Base-by-base conservation (phyloP, 1,140 invertebrate species). In the Dolichoris vasculosae region DNA sequence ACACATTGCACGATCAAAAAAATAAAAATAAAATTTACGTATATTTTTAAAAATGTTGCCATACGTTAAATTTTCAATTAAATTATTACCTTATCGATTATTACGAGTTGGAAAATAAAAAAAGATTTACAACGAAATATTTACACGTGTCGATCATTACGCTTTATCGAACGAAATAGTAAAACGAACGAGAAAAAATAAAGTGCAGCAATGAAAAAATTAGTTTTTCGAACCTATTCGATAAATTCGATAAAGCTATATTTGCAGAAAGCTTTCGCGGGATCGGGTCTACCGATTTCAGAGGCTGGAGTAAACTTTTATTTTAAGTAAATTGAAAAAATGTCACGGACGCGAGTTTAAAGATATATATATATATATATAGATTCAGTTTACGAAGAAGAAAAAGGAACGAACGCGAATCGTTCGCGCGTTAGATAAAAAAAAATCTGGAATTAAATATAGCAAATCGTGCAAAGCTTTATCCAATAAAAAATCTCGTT, bases 201-300 rank as follows among this genome's bases (percentile, higher is more conserved):
- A 59, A 59, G 13, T 59, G 6, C 26, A 59, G 4, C 6, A 26
- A 26, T 59, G 3, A 1, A 59, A 2, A 26, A 26, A 26, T 26
- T 2, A 26, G 23, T 51, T 51, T 51, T 17, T 15, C 2, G 20
- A 51, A 51, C 20, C 11, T 51, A 11, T 11, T 11, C 2, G 15
- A 17, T 15, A 51, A 51, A 51, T 2, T 51, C n/a, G 8, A 13
- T 13, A 51, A 59, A 26, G 63, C 20, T 26, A 32, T 17, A 11
- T 32, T 43, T 73, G 38, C 7, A 73, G 69, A 73, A 73, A 73
- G 69, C 69, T 73, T 73, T 73, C 43, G 43, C 38, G 4, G 20
- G 40, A 73, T 43, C 1, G 23, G n/a, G n/a, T 11, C 11, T 17
- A 38, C 6, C 43, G 20, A 26, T n/a, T 73, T 43, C 43, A 4